These are phyloP conservation scores for Peromyscus aztecus DNA, from an alignment of 2,797 vertebrate genomes.

Conservation along the genomic window DNA sequence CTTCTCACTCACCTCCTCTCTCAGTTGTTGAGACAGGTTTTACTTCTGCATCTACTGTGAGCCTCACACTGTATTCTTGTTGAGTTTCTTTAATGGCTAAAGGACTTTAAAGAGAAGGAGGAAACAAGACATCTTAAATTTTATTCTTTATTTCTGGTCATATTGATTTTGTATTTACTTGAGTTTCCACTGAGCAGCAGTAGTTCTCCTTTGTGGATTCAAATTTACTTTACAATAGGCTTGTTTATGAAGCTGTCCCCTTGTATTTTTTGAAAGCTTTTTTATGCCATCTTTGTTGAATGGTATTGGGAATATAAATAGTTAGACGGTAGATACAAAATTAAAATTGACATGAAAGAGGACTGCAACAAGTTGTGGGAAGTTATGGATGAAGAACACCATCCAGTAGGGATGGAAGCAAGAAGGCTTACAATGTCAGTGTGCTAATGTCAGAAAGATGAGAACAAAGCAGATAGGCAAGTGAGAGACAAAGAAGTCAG, in stretches of 20 bases:
- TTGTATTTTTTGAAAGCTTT: constrained; percentile 40
- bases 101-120: neutral
- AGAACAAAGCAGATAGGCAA: neutral
- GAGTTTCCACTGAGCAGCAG: neutral
- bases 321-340: neutral
- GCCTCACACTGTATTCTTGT: neutral
- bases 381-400: neutral
- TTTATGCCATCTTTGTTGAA: neutral
- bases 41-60: neutral
- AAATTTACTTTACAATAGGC: neutral
- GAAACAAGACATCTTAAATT: neutral
- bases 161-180: constrained; percentile 50
- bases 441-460: neutral
- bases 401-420: neutral
- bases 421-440: neutral
- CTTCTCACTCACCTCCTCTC: neutral
- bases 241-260: neutral
- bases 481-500: neutral
- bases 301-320: neutral
- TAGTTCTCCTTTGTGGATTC: neutral
- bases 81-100: constrained; percentile 20
- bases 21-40: neutral
- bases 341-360: neutral
- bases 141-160: constrained; percentile 2
- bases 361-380: neutral